Conservation (phyloP, 1,140 invertebrate species). For the Zaprionus vittiger region DNA sequence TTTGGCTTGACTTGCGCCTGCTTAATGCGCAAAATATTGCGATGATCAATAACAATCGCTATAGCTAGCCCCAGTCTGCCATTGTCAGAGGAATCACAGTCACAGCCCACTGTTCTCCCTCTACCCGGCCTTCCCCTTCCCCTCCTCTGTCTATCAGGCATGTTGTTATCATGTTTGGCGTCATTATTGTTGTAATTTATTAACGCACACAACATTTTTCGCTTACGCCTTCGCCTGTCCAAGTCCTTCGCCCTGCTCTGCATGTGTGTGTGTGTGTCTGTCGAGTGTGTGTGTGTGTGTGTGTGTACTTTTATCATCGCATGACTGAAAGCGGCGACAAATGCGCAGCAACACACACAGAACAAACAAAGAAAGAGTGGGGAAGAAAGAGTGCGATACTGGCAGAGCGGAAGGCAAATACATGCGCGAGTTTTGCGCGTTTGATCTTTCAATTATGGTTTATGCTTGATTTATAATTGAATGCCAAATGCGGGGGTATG, state of each 20-base stretch:
- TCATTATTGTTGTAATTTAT: constrained; percentile 82
- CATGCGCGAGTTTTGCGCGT: constrained; percentile 55
- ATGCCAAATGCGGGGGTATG: constrained; percentile 57
- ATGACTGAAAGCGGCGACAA: constrained; percentile 62
- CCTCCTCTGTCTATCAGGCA: constrained; percentile 42
- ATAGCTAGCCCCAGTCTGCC: constrained; percentile 15
- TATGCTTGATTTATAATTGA: constrained; percentile 77
- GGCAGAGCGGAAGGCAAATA: neutral
- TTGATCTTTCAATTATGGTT: constrained; percentile 80
- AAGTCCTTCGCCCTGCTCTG: neutral
- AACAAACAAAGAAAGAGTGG: constrained; percentile 4
- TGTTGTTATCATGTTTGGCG: constrained; percentile 80
- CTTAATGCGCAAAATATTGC: constrained; percentile 81
- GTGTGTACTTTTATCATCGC: constrained; percentile 57
- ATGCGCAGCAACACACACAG: constrained; percentile 38
- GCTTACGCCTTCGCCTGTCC: constrained; percentile 59
- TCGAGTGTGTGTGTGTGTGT: constrained; percentile 12
- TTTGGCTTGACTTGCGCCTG: constrained; percentile 75
- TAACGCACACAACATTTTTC: constrained; percentile 77
- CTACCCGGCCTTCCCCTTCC: constrained; percentile 10
- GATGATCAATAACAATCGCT: constrained; percentile 80
- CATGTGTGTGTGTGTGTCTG: constrained; percentile 5
- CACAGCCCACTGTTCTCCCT: neutral
- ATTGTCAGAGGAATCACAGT: constrained; percentile 30
- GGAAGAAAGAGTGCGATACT: neutral